Conservation (phyloP, 1,140 invertebrate species). For the Bombus consobrinus region DNA sequence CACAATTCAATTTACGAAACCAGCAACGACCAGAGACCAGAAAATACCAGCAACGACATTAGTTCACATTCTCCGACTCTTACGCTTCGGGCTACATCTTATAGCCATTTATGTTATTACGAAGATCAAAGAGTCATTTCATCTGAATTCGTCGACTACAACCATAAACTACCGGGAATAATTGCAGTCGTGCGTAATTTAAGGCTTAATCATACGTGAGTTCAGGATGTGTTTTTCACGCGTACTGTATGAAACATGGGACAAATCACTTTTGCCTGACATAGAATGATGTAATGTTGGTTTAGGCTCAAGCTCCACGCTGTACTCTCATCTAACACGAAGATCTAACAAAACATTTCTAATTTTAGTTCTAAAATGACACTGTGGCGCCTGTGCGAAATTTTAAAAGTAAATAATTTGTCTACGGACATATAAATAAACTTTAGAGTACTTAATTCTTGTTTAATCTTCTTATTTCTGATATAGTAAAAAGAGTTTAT, state of each 20-base stretch:
- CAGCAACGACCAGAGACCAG: background rate
- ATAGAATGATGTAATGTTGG: constrained; percentile 64
- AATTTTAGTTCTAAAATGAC: too few species aligned
- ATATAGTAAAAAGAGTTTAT: too few species aligned
- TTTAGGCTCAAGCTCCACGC: constrained; percentile 55
- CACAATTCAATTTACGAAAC: background rate
- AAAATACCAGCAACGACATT: background rate
- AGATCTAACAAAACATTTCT: too few species aligned
- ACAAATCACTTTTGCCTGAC: constrained; percentile 58
- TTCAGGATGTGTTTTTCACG: constrained; percentile 35
- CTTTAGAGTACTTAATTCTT: too few species aligned
- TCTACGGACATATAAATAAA: too few species aligned
- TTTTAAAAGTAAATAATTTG: too few species aligned
- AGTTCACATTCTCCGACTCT: background rate
- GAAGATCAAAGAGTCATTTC: constrained; percentile 48
- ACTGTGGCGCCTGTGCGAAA: too few species aligned
- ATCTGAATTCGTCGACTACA: constrained; percentile 37
- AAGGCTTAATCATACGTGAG: constrained; percentile 64
- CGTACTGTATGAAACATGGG: background rate
- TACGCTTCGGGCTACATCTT: constrained; percentile 34
- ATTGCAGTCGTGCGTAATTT: constrained; percentile 60
- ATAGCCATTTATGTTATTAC: constrained; percentile 62
- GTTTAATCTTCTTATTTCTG: too few species aligned
- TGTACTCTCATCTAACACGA: constrained; percentile 4
- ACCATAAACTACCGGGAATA: constrained; percentile 54